phyloP scores from a whole-genome alignment of 2,888 invertebrate genomes.

The Carabus problematicus region DNA sequence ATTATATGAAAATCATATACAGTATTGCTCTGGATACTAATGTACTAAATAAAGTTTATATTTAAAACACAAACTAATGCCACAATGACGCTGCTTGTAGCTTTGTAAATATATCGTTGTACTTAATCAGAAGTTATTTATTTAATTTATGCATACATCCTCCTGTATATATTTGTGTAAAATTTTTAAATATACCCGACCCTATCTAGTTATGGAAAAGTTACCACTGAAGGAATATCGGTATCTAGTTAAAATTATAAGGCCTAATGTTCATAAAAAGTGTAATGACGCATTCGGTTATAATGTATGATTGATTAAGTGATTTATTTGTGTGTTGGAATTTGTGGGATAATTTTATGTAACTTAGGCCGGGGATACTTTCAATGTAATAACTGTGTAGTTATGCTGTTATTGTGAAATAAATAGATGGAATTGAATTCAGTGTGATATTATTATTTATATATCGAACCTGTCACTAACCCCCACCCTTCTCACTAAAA shows the following conservation, averaged over 20 bases:
- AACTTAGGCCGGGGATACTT: slow-evolving; percentile 39
- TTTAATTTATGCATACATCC: slow-evolving; percentile 38
- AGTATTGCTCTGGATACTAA: slow-evolving; percentile 10
- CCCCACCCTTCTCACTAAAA: neutral
- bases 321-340: neutral
- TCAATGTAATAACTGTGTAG: slow-evolving; percentile 42
- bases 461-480: neutral
- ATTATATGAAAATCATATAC: neutral
- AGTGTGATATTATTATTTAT: slow-evolving; percentile 15
- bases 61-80: slow-evolving; percentile 20
- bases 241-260: slow-evolving; percentile 32
- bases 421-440: slow-evolving; percentile 37
- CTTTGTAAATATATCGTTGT: slow-evolving; percentile 49
- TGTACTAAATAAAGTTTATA: slow-evolving; percentile 12
- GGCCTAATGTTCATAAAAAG: slow-evolving; percentile 34
- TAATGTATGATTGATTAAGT: neutral
- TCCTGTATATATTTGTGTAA: slow-evolving; percentile 39
- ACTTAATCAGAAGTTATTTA: slow-evolving; percentile 44
- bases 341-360: slow-evolving; percentile 23
- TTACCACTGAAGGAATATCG: slow-evolving; percentile 20
- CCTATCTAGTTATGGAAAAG: slow-evolving; percentile 13
- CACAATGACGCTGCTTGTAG: slow-evolving; percentile 36
- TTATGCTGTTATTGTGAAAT: slow-evolving; percentile 43
- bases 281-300: slow-evolving; percentile 3
- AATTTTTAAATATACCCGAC: slow-evolving; percentile 35